Conservation (phyloP, 2,113 vertebrate species). For the Chrysochloris asiatica region DNA sequence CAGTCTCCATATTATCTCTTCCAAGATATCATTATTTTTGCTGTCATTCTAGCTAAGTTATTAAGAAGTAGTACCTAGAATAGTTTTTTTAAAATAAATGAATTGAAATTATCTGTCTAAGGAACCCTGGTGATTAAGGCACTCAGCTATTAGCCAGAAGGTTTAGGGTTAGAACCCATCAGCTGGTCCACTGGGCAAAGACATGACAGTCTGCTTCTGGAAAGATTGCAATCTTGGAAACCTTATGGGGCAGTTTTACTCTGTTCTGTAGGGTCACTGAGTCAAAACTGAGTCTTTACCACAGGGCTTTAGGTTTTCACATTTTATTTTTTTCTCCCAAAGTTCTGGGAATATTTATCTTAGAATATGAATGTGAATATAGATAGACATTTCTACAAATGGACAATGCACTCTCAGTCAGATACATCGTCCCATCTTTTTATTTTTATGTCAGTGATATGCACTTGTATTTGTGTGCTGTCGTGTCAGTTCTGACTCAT, state of each 20-base stretch:
- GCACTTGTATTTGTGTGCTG: no score
- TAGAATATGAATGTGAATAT: not conserved
- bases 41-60: not conserved
- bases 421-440: not conserved
- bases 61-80: not conserved
- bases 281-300: not conserved
- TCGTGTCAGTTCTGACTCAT: no score
- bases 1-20: not conserved
- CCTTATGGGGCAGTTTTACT: not conserved
- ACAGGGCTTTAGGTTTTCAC: not conserved
- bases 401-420: not conserved
- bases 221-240: not conserved
- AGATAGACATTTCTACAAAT: not conserved
- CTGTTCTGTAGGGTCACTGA: not conserved
- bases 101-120: not conserved
- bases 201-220: not conserved
- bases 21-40: not conserved
- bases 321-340: not conserved
- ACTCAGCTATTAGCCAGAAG: not conserved
- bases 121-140: not conserved
- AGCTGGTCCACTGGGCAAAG: not conserved
- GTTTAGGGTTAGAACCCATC: not conserved
- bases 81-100: not conserved
- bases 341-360: not conserved
- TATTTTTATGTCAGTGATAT: not conserved